Conservation (phyloP, 2,888 invertebrate species). For the Euplexia lucipara region DNA sequence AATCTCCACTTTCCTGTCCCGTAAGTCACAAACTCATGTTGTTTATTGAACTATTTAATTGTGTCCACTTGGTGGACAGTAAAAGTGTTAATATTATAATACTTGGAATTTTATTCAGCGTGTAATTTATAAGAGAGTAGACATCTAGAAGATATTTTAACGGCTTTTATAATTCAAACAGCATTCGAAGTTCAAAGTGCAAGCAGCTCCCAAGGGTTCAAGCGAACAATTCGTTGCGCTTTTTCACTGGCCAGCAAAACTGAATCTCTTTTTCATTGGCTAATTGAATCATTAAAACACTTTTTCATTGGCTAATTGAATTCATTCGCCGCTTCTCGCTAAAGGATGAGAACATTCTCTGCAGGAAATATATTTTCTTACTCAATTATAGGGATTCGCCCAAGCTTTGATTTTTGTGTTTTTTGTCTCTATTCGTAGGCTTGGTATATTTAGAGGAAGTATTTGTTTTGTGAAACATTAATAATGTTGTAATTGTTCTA, state of each 20-base stretch:
- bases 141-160: too few species aligned
- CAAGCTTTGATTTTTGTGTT: background rate
- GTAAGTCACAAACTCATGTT: too few species aligned
- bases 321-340: conserved; percentile 21
- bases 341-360: conserved; percentile 1
- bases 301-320: conserved; percentile 46
- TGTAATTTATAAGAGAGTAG: too few species aligned
- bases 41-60: too few species aligned
- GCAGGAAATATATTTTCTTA: conserved; percentile 9
- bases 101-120: too few species aligned
- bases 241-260: conserved; percentile 19
- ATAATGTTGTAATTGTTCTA: too few species aligned
- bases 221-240: conserved; percentile 40
- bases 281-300: conserved; percentile 45
- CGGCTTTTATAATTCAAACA: too few species aligned
- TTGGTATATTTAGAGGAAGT: background rate
- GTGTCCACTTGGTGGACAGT: too few species aligned
- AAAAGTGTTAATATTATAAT: too few species aligned
- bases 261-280: conserved; percentile 26
- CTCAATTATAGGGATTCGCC: conserved; percentile 8
- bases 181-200: conserved; percentile 34
- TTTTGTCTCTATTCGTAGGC: background rate
- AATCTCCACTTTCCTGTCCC: too few species aligned
- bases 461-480: background rate
- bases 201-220: conserved; percentile 6